Base-by-base conservation (phyloP, 1,140 invertebrate genomes). In the Maconellicoccus hirsutus region DNA sequence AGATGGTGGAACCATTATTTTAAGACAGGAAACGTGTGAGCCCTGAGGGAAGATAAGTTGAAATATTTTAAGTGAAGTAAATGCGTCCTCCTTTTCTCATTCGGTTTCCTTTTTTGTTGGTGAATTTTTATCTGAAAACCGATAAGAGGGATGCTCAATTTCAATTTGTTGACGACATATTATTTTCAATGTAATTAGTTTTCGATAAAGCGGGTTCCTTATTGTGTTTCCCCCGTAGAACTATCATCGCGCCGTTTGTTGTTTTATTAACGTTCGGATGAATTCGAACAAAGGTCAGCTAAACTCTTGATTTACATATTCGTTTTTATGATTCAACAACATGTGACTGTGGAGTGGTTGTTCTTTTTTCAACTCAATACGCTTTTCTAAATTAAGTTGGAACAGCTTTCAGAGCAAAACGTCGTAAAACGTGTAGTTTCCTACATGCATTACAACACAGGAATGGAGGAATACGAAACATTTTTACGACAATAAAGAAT, bases 31-130 rank as follows among this genome's bases (percentile, higher is more conserved):
- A 52, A 16, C 42, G 42, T 52, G 42, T 52, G 42, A 52, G 42
- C 42, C 42, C 42, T 16, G 42, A 52, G 42, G 42, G 42, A 52
- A 52, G 42, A 52, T 52, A 52, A 52, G 42, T 52, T 52, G n/a
- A 52, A 52, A 52, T 52, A 52, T 52, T 52, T 52, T 52, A 52
- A 52, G 42, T 52, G 42, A 52, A 52, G 42, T 52, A 52, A 52
- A 52, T 52, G 42, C 42, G 42, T 52, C 42, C 42, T 52, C 42
- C 42, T 52, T 52, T 52, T 52, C 42, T 52, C 16, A 52, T 52
- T 52, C n/a, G 42, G 42, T 52, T 52, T 52, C 42, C 42, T 16
- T 52, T 52, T 52, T 52, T 14, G 10, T 52, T 14, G 42, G 10
- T 14, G n/a, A 52, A 16, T 52, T 52, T 52, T 52, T 52, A 52